Base-by-base conservation (phyloP, 2,888 invertebrate species). In the Acanthosepion pharaonis region DNA sequence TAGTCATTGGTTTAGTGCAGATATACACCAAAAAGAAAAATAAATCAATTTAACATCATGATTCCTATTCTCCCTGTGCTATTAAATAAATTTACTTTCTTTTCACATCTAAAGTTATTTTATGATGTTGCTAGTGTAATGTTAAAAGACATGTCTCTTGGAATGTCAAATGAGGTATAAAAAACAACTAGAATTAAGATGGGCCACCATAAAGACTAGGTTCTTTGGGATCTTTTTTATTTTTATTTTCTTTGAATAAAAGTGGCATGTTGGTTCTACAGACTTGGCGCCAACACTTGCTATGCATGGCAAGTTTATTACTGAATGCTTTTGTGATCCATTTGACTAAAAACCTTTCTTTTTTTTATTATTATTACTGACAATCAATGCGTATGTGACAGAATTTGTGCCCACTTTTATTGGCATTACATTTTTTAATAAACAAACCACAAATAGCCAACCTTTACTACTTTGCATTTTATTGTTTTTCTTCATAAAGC, bases 351-450 rank as follows among this genome's bases (percentile, higher is more conserved):
- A 25, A 18, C 15, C 9, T n/a, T 78, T 23, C 25, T 64, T 64
- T 64, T 3, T 78, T 78, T 78, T 2, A 11, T n/a, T 78, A 20
- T n/a, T 78, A 78, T 78, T 78, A 78, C n/a, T n/a, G n/a, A 15
- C 78, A 78, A n/a, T 78, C 78, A 78, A 78, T 78, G 78, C 11
- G 33, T 78, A 78, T 78, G 78, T 78, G 78, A 78, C 78, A 78
- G 78, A 78, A 78, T 78, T 78, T 33, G n/a, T 78, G 78, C n/a
- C 78, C 78, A 78, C n/a, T 78, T 78, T 78, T 78, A 78, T 78
- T 78, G 78, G 33, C 15, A 78, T 78, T n/a, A n/a, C 78, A n/a
- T 78, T 78, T 78, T 78, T 9, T 28, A 20, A 59, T 59, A 59
- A 59, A 23, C 5, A 59, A 59, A 59, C 59, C 59, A 59, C 59